A percentile compares a stretch with the other conserved stretches of the same genome.
These are phyloP conservation scores for Pandemis corylana DNA, from an alignment of 2,888 invertebrate genomes.

Conservation along the genomic window DNA sequence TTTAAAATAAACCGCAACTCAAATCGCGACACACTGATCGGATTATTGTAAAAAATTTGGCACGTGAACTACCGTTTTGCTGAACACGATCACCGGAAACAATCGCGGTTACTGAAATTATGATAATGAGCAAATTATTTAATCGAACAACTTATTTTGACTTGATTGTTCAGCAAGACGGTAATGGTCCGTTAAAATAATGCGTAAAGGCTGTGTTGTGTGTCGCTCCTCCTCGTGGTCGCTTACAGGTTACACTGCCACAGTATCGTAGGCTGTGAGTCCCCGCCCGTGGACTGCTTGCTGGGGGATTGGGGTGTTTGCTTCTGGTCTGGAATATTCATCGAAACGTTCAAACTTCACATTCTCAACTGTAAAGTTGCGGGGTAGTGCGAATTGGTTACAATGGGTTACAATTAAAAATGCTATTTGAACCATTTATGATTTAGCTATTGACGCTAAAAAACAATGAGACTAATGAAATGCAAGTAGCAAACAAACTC, in stretches of 20 bases:
- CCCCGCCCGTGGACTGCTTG: slow-evolving; percentile 90
- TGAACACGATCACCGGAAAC: slow-evolving; percentile 53
- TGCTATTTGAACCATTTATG: background rate
- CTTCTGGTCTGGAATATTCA: slow-evolving; percentile 92
- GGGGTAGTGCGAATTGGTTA: slow-evolving; percentile 3
- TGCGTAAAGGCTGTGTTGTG: slow-evolving; percentile 51
- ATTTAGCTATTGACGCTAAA: slow-evolving; percentile 1
- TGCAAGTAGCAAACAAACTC: slow-evolving; percentile 25
- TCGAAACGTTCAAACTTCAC: slow-evolving; percentile 29
- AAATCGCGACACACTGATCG: slow-evolving; percentile 65
- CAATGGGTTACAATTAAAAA: background rate
- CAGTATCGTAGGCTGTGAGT: slow-evolving; percentile 99
- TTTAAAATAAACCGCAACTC: slow-evolving; percentile 66
- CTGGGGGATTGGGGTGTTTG: slow-evolving; percentile 90
- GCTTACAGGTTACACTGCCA: slow-evolving; percentile 98
- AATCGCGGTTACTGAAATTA: slow-evolving; percentile 41
- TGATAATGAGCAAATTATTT: slow-evolving; percentile 31
- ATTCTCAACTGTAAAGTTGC: background rate
- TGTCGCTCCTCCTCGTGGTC: slow-evolving; percentile 52
- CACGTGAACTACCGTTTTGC: slow-evolving; percentile 71
- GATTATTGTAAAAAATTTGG: slow-evolving; percentile 57
- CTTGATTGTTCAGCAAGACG: slow-evolving; percentile 62
- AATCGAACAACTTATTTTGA: slow-evolving; percentile 11
- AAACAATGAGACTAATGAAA: background rate
- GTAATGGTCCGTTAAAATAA: slow-evolving; percentile 59